A percentile compares a stretch with the other conserved stretches of the same genome.
These are phyloP conservation scores for Emberiza fucata DNA, from an alignment of 2,113 vertebrate genomes.

Conservation along the genomic window DNA sequence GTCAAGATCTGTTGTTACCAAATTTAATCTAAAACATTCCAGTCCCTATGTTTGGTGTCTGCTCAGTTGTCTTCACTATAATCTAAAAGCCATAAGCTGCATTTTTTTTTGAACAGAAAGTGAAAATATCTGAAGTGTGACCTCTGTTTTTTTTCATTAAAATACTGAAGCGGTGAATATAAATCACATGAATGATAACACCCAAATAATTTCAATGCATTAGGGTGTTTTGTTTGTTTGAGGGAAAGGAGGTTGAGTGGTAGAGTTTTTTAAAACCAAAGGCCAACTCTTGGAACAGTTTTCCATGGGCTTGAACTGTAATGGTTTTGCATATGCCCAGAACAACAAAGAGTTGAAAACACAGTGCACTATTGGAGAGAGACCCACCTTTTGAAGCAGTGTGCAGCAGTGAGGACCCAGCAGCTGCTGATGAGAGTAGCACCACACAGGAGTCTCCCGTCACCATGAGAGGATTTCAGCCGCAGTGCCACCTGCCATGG, in stretches of 20 bases:
- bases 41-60: background rate
- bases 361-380: background rate
- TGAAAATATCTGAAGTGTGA: background rate
- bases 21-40: background rate
- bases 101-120: background rate
- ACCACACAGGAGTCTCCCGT: slow-evolving; percentile 90
- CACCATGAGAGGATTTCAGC: slow-evolving; percentile 83
- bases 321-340: background rate
- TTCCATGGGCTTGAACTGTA: background rate
- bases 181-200: background rate
- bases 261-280: background rate
- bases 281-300: background rate
- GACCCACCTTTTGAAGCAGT: slow-evolving; percentile 92
- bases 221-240: background rate
- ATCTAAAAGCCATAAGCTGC: background rate
- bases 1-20: background rate
- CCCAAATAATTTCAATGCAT: background rate
- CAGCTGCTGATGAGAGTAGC: slow-evolving; percentile 94
- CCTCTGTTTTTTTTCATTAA: background rate
- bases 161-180: background rate
- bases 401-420: slow-evolving; percentile 95
- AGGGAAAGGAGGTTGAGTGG: background rate
- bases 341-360: background rate
- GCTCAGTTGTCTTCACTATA: background rate
- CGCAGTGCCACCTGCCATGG: slow-evolving; percentile 95